Evolutionary conservation across 2,888 invertebrate genomes (phyloP), one percentile per base, ranked within the genome.

Genomic region (Coenonympha arcania): DNA sequence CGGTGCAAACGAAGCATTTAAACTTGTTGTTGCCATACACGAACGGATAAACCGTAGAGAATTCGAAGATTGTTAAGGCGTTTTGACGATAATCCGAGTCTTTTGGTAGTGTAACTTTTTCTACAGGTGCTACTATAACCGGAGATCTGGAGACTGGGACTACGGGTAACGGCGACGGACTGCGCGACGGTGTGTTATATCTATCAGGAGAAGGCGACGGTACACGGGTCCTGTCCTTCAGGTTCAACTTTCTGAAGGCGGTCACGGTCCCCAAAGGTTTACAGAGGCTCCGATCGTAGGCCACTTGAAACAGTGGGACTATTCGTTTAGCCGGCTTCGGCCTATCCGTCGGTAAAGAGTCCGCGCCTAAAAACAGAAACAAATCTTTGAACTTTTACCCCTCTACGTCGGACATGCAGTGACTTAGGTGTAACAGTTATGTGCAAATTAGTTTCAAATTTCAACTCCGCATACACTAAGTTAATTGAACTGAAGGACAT

Each of bases 221-320:
- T 46, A 49, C 54, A 42, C 48, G 55, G 42, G 52, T 34, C 51
- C 55, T 46, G 31, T 31, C 45, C 55, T 54, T 65, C 11, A 60
- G 63, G 45, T 60, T 63, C 19, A 80, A 58, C 64, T 72, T 79
- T 52, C 62, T 68, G 69, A 83, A 80, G 71, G 84, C 74, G 46
- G 68, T 55, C 46, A 85, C 58, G 0, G 84, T 83, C 28, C 85
- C 85, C 58, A 85, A 65, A 22, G 85, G 85, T 63, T 64, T 82
- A 76, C 85, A 85, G 6, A 84, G 66, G 54, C 68, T 82, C 56
- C 81, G 70, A 70, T 86, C 85, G 64, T 86, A 86, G 48, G 71
- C 72, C 52, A 86, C 85, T 78, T 85, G 85, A 64, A 86, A 86
- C 54, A 86, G 68, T 50, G 85, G 86, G 65, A 80, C 71, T 56